A percentile compares a stretch with the other conserved stretches of the same genome.
Conservation (phyloP, 2,113 vertebrate genomes). For the Syngnathoides biaculeatus region DNA sequence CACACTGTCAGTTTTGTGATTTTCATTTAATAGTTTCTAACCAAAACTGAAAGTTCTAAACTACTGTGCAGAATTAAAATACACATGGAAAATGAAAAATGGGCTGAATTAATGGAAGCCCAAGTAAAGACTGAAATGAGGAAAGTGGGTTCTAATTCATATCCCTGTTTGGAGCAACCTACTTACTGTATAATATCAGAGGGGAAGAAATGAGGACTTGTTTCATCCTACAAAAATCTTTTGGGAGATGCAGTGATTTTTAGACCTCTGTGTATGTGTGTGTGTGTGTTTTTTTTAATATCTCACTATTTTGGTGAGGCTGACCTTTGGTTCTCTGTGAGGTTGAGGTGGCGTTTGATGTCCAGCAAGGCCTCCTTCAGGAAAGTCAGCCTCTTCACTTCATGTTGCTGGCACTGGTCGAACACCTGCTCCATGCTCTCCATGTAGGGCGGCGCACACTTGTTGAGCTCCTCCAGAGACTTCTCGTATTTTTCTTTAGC, state of each 20-base stretch:
- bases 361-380: slow-evolving; percentile 95
- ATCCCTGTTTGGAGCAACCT: background rate
- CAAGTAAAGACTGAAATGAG: background rate
- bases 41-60: background rate
- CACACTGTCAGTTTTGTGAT: background rate
- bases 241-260: background rate
- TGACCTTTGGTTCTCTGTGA: slow-evolving; percentile 90
- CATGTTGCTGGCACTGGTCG: slow-evolving; percentile 96
- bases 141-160: background rate
- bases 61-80: background rate
- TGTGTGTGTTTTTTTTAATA: too few relatives aligned
- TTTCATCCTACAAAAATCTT: background rate
- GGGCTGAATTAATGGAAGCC: slow-evolving; percentile 11
- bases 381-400: slow-evolving; percentile 93
- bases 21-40: background rate
- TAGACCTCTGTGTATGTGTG: background rate
- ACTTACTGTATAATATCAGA: background rate
- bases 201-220: background rate
- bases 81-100: background rate
- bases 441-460: slow-evolving; percentile 90
- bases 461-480: slow-evolving; percentile 90
- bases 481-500: slow-evolving; percentile 97
- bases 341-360: slow-evolving; percentile 94
- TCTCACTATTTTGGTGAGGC: background rate
- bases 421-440: slow-evolving; percentile 98